Evolutionary conservation across 1,140 invertebrate genomes (phyloP), one percentile per base, ranked within the genome.

Genomic region (Melipona quadrifasciata): DNA sequence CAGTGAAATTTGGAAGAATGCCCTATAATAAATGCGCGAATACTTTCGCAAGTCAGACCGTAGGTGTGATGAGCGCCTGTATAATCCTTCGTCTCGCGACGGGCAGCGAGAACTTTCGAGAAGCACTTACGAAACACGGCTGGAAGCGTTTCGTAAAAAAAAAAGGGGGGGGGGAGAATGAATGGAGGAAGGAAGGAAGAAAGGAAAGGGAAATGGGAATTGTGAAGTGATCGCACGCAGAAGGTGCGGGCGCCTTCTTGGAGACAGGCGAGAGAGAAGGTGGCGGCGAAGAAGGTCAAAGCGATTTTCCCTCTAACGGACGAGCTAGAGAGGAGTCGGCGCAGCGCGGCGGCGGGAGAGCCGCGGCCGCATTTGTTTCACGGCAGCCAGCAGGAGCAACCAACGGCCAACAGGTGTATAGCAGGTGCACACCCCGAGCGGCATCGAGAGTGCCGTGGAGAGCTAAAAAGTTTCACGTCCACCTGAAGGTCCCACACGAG

Each of bases 331-430:
- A 82, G 80, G 83, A 68, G 78, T 24, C 65, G 65, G 82, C 57
- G 27, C 58, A 24, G 19, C 24, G 58, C 31, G 65, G 70, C 51
- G 72, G 64, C 16, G 68, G 14, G 39, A 71, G 68, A 71, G 68
- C 65, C 84, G 57, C 70, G 79, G 70, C 78, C 88, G 85, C 88
- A 70, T 82, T 85, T 82, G 82, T 82, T 84, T 82, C 64, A 64
- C 85, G 86, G 78, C 72, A 78, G 76, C 70, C 84, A 84, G 84
- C 88, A 77, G 90, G 71, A 90, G 84, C 74, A 78, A 89, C 58
- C 90, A 92, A 91, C 91, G 90, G 89, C 87, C 91, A 92, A 93
- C 92, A 93, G 92, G 92, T 93, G 92, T 91, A 92, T 93, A 93
- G 92, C 92, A 93, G 92, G 92, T 93, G 92, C 90, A 90, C 89